Evolutionary conservation across 2,797 vertebrate genomes (phyloP).

Genomic region (Lemur catta): DNA sequence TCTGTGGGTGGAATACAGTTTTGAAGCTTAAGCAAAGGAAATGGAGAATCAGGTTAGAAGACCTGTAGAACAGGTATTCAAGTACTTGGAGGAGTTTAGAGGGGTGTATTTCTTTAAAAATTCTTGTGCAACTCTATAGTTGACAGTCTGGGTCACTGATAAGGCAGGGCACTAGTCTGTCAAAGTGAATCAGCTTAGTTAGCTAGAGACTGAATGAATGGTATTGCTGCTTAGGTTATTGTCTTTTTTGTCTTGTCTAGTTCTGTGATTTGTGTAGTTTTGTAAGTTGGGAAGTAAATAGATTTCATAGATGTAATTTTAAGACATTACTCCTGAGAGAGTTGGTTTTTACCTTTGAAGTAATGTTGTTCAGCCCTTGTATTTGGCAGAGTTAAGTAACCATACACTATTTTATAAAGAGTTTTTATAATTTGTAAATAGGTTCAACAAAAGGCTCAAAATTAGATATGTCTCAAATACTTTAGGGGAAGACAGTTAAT

Average conservation of each 20-base stretch:
- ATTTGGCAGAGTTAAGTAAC: neutral
- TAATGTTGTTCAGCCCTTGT: neutral
- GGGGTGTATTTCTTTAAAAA: neutral
- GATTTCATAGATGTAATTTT: neutral
- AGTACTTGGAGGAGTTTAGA: neutral
- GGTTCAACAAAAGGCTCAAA: neutral
- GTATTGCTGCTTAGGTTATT: neutral
- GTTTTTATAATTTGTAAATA: neutral
- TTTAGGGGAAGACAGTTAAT: conserved; percentile 19
- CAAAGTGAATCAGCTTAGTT: neutral
- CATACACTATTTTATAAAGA: neutral
- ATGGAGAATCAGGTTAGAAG: neutral
- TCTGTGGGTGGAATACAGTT: neutral
- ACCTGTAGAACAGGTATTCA: neutral
- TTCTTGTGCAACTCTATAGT: neutral
- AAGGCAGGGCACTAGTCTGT: neutral
- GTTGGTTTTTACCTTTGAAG: neutral
- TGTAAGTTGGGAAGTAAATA: neutral
- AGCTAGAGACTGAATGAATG: neutral
- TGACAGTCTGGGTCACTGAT: neutral
- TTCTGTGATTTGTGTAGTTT: neutral
- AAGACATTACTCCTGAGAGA: neutral
- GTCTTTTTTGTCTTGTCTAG: neutral
- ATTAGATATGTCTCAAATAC: neutral
- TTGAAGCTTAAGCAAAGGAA: neutral